phyloP scores from a whole-genome alignment of 2,888 invertebrate species.

The Mythimna albipuncta region DNA sequence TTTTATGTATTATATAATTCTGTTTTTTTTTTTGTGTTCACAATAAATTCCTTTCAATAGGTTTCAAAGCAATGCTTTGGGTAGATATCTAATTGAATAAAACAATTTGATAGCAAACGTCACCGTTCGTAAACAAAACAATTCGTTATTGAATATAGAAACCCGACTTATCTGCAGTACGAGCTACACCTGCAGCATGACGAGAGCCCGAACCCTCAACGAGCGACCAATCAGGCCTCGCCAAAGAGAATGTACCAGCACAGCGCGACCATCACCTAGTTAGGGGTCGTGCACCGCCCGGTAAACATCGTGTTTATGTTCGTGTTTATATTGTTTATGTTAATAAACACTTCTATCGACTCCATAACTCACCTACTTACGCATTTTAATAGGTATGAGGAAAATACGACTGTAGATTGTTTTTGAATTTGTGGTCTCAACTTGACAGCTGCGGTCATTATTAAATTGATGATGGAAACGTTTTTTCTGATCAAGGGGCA shows the following conservation, averaged over 20 bases:
- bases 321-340: constrained; percentile 48
- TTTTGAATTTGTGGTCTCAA: constrained; percentile 11
- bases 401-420: constrained; percentile 21
- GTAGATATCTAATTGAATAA: neutral
- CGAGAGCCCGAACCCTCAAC: constrained; percentile 5
- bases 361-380: constrained; percentile 36
- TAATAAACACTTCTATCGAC: constrained; percentile 43
- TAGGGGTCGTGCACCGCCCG: constrained; percentile 62
- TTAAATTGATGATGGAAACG: neutral
- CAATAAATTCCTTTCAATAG: neutral
- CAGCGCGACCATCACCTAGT: constrained; percentile 70
- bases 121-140: neutral
- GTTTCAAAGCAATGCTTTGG: neutral
- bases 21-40: too few relatives aligned
- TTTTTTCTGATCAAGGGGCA: neutral
- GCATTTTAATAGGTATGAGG: constrained; percentile 32
- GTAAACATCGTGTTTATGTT: constrained; percentile 42
- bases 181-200: neutral
- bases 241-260: constrained; percentile 58
- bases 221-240: constrained; percentile 34
- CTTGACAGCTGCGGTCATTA: neutral
- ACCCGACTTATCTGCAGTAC: neutral
- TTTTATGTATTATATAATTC: too few relatives aligned
- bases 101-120: neutral
- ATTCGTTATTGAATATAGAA: neutral